Percentiles rank a stretch among this genome's conserved stretches.
phyloP scores from a whole-genome alignment of 2,888 invertebrate species.

The Rhogogaster chlorosoma region DNA sequence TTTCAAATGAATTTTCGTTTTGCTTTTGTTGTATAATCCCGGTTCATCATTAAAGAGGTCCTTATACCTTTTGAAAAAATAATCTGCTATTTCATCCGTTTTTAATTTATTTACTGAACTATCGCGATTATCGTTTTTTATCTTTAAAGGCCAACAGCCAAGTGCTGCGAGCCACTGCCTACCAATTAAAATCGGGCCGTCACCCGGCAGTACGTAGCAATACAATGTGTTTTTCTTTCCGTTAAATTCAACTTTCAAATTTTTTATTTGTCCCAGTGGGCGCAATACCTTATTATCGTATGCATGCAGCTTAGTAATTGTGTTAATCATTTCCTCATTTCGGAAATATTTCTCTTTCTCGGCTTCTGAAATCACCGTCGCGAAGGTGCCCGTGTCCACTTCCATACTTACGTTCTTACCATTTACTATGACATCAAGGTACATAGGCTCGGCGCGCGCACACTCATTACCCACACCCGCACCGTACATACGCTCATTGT shows the following conservation, averaged over 20 bases:
- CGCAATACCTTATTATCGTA: slow-evolving; percentile 19
- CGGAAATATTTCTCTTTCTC: neutral
- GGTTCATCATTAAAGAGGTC: slow-evolving; percentile 53
- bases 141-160: slow-evolving; percentile 52
- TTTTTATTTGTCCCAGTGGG: slow-evolving; percentile 46
- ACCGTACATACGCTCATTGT: neutral
- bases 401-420: neutral
- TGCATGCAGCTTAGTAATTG: neutral
- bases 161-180: slow-evolving; percentile 53
- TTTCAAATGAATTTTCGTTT: slow-evolving; percentile 54
- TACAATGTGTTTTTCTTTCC: slow-evolving; percentile 25
- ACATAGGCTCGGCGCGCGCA: slow-evolving; percentile 11
- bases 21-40: slow-evolving; percentile 53
- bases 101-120: slow-evolving; percentile 38
- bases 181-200: slow-evolving; percentile 53
- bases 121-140: neutral
- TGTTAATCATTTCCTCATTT: neutral
- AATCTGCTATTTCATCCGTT: slow-evolving; percentile 18
- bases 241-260: slow-evolving; percentile 50
- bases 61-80: slow-evolving; percentile 39
- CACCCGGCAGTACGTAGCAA: slow-evolving; percentile 53
- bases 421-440: neutral
- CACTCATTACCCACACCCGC: neutral
- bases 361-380: slow-evolving; percentile 43
- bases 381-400: slow-evolving; percentile 10